Percentiles rank a stretch among this genome's conserved stretches.
phyloP scores from a whole-genome alignment of 2,113 vertebrate species.

The Reinhardtius hippoglossoides region DNA sequence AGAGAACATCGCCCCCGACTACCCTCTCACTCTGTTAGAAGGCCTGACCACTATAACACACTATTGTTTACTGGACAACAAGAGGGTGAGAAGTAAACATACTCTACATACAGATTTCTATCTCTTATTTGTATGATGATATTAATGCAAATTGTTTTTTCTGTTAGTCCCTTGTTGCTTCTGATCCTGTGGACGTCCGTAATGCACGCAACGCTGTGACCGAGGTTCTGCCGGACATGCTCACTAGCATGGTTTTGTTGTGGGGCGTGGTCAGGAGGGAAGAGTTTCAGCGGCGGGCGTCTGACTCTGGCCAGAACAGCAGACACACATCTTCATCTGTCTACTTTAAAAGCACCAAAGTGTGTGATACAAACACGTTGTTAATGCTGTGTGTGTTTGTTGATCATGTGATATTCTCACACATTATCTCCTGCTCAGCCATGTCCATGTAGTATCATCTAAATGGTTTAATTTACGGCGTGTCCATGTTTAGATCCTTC shows the following conservation, averaged over 20 bases:
- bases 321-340: constrained; percentile 88
- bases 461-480: background rate
- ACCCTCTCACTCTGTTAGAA: constrained; percentile 94
- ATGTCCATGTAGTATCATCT: background rate
- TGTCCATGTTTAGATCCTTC: constrained; percentile 83
- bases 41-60: constrained; percentile 94
- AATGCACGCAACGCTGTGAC: constrained; percentile 92
- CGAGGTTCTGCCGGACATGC: constrained; percentile 89
- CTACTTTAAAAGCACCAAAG: constrained; percentile 95
- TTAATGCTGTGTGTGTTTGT: too few relatives aligned
- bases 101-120: background rate
- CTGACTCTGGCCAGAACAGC: constrained; percentile 83
- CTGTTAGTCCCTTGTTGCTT: constrained; percentile 75
- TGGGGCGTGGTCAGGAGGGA: constrained; percentile 90
- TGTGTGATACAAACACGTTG: constrained; percentile 45
- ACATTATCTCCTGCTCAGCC: background rate
- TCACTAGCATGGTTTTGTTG: constrained; percentile 90
- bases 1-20: constrained; percentile 96
- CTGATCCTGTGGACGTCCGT: constrained; percentile 86
- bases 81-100: constrained; percentile 82
- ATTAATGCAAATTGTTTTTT: background rate
- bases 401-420: too few relatives aligned
- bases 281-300: constrained; percentile 85
- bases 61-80: constrained; percentile 93
- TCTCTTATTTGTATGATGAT: background rate